Evolutionary conservation across 2,888 invertebrate species (phyloP), one percentile per base, ranked within the genome.

Genomic region (Cinara cedri): DNA sequence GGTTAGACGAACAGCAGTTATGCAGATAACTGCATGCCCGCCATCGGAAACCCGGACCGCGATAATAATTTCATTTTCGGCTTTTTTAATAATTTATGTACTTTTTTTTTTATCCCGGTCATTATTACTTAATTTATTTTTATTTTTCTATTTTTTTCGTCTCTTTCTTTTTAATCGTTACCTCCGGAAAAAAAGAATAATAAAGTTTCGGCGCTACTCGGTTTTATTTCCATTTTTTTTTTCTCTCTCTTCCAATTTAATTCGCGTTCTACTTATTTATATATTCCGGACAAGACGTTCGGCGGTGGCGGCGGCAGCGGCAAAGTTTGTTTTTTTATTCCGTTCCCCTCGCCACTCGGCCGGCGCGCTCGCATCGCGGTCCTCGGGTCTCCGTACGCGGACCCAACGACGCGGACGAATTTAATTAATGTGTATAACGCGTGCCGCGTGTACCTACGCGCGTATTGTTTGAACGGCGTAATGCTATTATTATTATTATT

Each of bases 101-200:
- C 68, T 68, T 78, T 78, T 66, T 34, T 34, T 34, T 34, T 34
- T 34, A 4, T 34, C 3, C 6, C 19, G 68, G 57, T 57, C 76
- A 78, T 78, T 76, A 76, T 76, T 76, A 76, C 76, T 76, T 76
- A 66, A 76, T 76, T 76, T 66, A 65, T 55, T 65, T n/a, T 72
- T 26, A 8, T 62, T 49, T 51, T 62, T 68, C 68, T n/a, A n/a
- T n/a, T n/a, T 19, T 44, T 42, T 66, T 75, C 1, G 4, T 54
- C 46, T 44, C 42, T 55, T 55, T 54, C 44, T 66, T 70, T 46
- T 21, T 44, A 19, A 26, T 13, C 46, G 46, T 62, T 72, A 26
- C 60, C 11, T 16, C 49, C 51, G 16, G 54, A 80, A n/a, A n/a
- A n/a, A n/a, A n/a, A n/a, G n/a, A n/a, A n/a, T n/a, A n/a, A 72